Base-by-base conservation (phyloP, 2,797 vertebrate genomes). In the Eulemur coronatus region DNA sequence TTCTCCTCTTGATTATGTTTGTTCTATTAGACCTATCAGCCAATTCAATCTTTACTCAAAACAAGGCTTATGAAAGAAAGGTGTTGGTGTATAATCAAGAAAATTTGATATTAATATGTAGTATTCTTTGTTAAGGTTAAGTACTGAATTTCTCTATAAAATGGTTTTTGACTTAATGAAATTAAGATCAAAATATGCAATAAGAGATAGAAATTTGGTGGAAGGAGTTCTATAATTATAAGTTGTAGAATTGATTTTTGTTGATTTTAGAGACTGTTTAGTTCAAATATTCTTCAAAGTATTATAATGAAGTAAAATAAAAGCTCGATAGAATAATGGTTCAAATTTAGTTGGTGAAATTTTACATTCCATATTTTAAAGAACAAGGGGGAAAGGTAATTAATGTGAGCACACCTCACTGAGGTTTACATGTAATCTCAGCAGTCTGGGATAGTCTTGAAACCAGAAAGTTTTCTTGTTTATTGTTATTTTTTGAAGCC, bases 131-230 rank as follows among this genome's bases (percentile, higher is more conserved):
- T 92, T 92, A 76, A 8, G 79, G 35, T 17, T 93, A 67, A 82
- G 38, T 85, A 87, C 41, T 55, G 7, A 78, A 38, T 91, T 92
- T 91, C 24, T 95, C n/a, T 69, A 33, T 81, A 80, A 95, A 65
- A 48, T 82, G 38, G 1, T 8, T 88, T 88, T 89, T 92, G 5
- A 78, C 72, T 59, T 84, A 73, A 73, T 41, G 84, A 87, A 76
- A 88, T 88, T 81, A 73, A 84, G 41, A 35, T 93, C n/a, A 95
- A 72, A 69, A 43, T 92, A n/a, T 33, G 2, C 4, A 84, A 0
- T 80, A 70, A 79, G 48, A 86, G 50, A 52, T 80, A 30, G n/a
- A 89, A 92, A 67, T 65, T 35, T 84, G 26, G 9, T 86, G 0
- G 38, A 80, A 28, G 24, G n/a, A 79, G 14, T 81, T 70, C 4